Percentiles rank a stretch among this genome's conserved stretches.
phyloP scores from a whole-genome alignment of 2,113 vertebrate genomes.

The Proteles cristata region DNA sequence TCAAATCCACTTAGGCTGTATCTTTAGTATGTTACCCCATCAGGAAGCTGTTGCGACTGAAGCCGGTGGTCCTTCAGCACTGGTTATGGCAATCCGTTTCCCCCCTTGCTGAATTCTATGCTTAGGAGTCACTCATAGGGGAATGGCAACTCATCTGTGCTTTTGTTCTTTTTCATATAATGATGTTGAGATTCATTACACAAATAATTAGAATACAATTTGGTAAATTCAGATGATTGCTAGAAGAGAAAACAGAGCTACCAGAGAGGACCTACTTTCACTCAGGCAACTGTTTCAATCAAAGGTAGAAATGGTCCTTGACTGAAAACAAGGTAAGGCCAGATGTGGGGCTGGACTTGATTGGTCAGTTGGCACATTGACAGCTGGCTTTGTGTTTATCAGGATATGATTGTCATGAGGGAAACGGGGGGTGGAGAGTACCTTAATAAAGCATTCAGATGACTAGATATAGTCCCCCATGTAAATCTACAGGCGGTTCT shows the following conservation, averaged over 20 bases:
- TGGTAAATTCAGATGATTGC: neutral
- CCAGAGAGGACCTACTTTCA: neutral
- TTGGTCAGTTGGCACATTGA: neutral
- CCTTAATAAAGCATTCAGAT: neutral
- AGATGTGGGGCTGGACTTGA: neutral
- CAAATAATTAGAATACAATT: slow-evolving; percentile 1
- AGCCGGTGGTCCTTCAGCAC: neutral
- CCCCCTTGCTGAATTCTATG: neutral
- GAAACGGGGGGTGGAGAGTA: neutral
- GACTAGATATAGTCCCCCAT: neutral
- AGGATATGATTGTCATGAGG: neutral
- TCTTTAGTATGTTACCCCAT: neutral
- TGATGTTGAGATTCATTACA: neutral
- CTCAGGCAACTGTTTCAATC: neutral
- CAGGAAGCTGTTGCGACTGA: neutral
- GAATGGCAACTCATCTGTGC: neutral
- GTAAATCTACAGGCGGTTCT: neutral
- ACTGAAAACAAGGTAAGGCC: neutral
- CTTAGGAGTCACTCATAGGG: neutral
- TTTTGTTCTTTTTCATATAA: neutral
- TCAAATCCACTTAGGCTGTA: neutral
- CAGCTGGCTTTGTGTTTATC: neutral
- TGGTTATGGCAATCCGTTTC: neutral
- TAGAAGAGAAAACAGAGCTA: neutral
- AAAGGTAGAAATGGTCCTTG: neutral